Base-by-base conservation (phyloP, 2,113 vertebrate species). In the Misgurnus anguillicaudatus region DNA sequence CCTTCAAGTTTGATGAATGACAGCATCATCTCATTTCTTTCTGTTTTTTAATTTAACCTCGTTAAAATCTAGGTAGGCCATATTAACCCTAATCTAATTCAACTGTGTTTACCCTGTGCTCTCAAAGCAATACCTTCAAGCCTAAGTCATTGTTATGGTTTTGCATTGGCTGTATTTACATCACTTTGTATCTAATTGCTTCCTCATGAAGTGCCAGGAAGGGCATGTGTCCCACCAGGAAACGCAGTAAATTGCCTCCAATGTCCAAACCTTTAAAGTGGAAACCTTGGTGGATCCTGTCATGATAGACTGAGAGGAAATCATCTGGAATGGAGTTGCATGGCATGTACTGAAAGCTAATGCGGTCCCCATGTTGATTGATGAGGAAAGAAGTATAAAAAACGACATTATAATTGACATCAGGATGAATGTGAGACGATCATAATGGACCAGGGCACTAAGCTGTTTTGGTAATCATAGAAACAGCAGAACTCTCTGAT, bases 121-220 rank as follows among this genome's bases (percentile, higher is more conserved):
- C 62, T 41, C 72, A 63, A 53, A 75, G 66, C 81, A 45, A 83
- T 67, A 77, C 31, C 70, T 68, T 45, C 16, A 3, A 77, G 60
- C 55, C n/a, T 79, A 64, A 75, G 58, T 21, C 39, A 24, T 61
- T 72, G 55, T 77, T 24, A 60, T 86, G 24, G 83, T 77, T 79
- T 57, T 75, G 51, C 63, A 24, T 61, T 64, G 73, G 60, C 48
- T 79, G 74, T 82, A 80, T 86, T 77, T 77, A 61, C 78, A 83
- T 86, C 82, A 80, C 83, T 85, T 80, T 68, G 78, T 76, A 58
- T 86, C 71, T 86, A 83, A 89, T 86, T 84, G 77, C 86, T 83
- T 84, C 78, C 85, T 80, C 58, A 65, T 64, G 66, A 71, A 87
- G 69, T 78, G 38, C 13, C 67, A 67, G 64, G 80, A 76, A 80